These are phyloP conservation scores for Pemphredon lugubris DNA, from an alignment of 2,888 invertebrate species.

Conservation along the genomic window DNA sequence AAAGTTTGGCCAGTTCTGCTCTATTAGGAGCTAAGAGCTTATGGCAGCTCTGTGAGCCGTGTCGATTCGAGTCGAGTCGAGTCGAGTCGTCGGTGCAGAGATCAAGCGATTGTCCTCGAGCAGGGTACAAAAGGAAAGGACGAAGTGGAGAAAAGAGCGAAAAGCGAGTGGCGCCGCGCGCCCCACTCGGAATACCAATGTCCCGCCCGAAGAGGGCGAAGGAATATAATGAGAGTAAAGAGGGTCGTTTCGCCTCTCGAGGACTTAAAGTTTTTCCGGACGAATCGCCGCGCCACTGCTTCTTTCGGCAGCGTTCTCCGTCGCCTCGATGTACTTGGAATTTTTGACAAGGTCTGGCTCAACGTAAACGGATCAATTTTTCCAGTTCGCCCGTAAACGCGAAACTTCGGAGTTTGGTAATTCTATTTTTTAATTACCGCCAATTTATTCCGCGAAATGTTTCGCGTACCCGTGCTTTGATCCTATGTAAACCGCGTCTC, in stretches of 20 bases:
- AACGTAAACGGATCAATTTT: neutral
- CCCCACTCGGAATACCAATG: conserved; percentile 7
- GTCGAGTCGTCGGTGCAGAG: conserved; percentile 4
- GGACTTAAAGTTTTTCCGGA: conserved; percentile 4
- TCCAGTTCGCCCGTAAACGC: neutral
- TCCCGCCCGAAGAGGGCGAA: neutral
- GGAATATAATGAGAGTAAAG: conserved; percentile 13
- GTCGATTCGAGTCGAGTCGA: conserved; percentile 1
- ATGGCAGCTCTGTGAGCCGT: neutral
- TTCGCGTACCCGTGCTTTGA: too few species aligned
- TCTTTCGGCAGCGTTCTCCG: neutral
- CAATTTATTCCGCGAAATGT: too few species aligned
- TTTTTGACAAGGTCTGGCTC: neutral
- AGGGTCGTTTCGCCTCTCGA: neutral
- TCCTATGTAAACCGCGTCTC: too few species aligned
- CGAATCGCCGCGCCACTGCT: neutral
- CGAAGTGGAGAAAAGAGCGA: conserved; percentile 6
- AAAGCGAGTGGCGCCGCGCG: conserved; percentile 5
- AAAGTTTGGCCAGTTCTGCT: neutral
- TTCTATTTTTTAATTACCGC: too few species aligned
- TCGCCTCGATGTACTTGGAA: neutral
- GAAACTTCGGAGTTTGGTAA: too few species aligned
- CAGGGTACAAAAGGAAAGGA: neutral
- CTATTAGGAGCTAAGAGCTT: conserved; percentile 9
- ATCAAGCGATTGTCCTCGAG: conserved; percentile 6